Base-by-base conservation (phyloP, 2,888 invertebrate genomes). In the Lepidonotus clava region DNA sequence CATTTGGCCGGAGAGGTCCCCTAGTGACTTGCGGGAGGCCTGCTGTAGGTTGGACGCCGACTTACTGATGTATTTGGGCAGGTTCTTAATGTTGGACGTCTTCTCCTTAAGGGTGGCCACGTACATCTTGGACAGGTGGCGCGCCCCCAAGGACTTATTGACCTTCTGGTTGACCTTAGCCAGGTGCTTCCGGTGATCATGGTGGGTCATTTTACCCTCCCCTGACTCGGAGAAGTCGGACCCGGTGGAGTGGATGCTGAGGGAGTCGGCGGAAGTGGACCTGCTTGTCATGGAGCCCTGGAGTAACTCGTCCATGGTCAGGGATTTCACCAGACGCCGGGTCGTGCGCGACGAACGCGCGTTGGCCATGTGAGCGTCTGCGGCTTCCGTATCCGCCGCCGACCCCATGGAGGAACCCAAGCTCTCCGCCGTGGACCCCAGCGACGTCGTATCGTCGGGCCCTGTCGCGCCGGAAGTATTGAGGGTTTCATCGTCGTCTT, bases 91-190 rank as follows among this genome's bases (percentile, higher is more conserved):
- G 28, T 80, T 80, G 8, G 80, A 46, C 24, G 80, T 80, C 46
- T 80, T 80, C 32, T 80, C 80, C 32, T 46, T 80, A 14, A 80
- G 28, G 4, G 41, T 80, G 11, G 41, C 41, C 80, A 80, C 80
- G 46, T 80, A 80, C 28, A 80, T 24, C n/a, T 46, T 80, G 4
- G 46, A 46, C 5, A 80, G 51, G 24, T 80, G 80, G 5, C 24
- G 40, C n/a, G 80, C 46, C n/a, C 80, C 80, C 1, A 80, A 28
- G 18, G 80, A 80, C 28, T 51, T 80, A 46, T 80, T 41, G 14
- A 80, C 80, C 24, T 80, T 80, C 28, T 80, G 80, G 80, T 80
- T 80, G 46, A 80, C 80, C 80, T 51, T 80, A 28, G 80, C 80
- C 41, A 80, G 46, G 41, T 80, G 80, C 24, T 80, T 46, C 28